Conservation (phyloP, 2,797 vertebrate species). For the Miichthys miiuy region DNA sequence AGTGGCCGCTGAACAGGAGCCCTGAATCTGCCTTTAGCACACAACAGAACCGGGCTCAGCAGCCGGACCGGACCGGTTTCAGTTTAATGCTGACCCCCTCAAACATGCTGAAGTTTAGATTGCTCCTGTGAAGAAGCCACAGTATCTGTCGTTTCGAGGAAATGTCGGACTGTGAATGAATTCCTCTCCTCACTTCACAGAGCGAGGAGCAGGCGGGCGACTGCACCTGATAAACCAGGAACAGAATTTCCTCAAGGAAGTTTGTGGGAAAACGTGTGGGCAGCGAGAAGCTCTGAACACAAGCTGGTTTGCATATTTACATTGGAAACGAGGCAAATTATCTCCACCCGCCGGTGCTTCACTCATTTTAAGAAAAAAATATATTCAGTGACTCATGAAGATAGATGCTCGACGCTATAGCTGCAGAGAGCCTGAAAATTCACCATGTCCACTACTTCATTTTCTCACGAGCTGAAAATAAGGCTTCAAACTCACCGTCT, state of each 20-base stretch:
- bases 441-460: too few relatives aligned
- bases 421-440: neutral
- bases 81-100: too few relatives aligned
- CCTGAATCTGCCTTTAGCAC: too few relatives aligned
- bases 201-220: neutral
- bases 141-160: neutral
- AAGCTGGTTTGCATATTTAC: slow-evolving; percentile 1
- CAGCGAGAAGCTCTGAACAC: neutral
- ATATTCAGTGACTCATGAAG: neutral
- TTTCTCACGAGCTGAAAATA: neutral
- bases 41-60: too few relatives aligned
- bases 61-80: neutral
- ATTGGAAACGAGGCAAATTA: neutral
- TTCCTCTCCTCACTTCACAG: slow-evolving; percentile 2
- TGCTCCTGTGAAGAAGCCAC: neutral
- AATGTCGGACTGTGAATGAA: slow-evolving; percentile 19
- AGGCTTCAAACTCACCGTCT: neutral
- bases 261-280: neutral
- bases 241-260: slow-evolving; percentile 3
- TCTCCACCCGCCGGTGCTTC: neutral
- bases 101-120: slow-evolving; percentile 1
- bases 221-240: neutral
- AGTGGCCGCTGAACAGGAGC: too few relatives aligned
- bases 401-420: neutral
- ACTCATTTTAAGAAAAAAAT: neutral